A percentile compares a stretch with the other conserved stretches of the same genome.
Conservation (phyloP, 1,140 invertebrate genomes). For the Lepidurus packardi region DNA sequence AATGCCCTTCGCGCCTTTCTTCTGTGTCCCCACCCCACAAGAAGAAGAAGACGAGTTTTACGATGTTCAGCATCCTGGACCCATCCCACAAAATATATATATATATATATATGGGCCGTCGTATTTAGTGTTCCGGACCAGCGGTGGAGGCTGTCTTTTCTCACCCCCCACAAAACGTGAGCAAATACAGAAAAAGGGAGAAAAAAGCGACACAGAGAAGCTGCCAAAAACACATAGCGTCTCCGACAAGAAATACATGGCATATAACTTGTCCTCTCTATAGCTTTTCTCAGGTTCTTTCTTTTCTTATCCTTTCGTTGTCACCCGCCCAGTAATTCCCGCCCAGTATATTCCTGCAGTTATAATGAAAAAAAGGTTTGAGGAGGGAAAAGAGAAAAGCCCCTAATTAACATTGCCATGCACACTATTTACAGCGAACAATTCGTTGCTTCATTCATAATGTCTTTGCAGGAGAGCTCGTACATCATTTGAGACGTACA, state of each 20-base stretch:
- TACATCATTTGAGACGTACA: too few species aligned
- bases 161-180: neutral
- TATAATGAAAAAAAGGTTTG: too few species aligned
- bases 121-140: conserved; percentile 21
- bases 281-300: neutral
- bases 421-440: too few species aligned
- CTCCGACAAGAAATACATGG: neutral
- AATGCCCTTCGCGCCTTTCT: neutral
- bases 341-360: too few species aligned
- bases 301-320: neutral
- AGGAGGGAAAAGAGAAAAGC: too few species aligned
- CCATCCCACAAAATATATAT: conserved; percentile 21
- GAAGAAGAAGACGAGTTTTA: conserved; percentile 12
- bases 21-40: neutral
- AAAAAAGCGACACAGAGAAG: neutral
- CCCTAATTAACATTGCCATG: too few species aligned
- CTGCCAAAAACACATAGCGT: conserved; percentile 11
- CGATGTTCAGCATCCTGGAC: conserved; percentile 13
- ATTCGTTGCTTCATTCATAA: too few species aligned
- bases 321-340: neutral
- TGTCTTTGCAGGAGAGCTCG: too few species aligned
- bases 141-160: conserved; percentile 12
- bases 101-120: conserved; percentile 6
- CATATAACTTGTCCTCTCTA: neutral
- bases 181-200: neutral